Percentiles rank a stretch among this genome's conserved stretches.
These are phyloP conservation scores for Eubucco bourcierii DNA, from an alignment of 2,113 vertebrate species.

Conservation along the genomic window DNA sequence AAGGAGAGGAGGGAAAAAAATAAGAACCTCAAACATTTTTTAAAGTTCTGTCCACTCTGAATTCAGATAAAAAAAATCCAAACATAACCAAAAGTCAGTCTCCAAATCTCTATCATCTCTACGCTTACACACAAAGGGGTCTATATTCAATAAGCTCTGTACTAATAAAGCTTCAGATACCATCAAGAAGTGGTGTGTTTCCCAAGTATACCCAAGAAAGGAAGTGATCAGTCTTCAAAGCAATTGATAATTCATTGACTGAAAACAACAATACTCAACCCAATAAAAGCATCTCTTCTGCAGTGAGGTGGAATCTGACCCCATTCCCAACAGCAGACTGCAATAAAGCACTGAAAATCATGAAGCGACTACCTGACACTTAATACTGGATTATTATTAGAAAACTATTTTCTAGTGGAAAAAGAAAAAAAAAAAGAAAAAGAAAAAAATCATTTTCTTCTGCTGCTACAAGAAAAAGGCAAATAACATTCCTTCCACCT, in stretches of 20 bases:
- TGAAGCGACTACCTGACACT: constrained; percentile 56
- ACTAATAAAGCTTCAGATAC: neutral
- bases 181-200: neutral
- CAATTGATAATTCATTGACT: constrained; percentile 47
- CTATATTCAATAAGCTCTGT: neutral
- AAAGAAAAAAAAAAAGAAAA: neutral
- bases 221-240: constrained; percentile 47
- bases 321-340: constrained; percentile 9
- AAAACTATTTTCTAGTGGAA: constrained; percentile 34
- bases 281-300: constrained; percentile 38
- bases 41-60: neutral
- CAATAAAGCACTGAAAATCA: constrained; percentile 26
- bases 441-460: neutral
- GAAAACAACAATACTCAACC: constrained; percentile 34
- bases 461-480: constrained; percentile 9
- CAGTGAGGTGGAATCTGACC: constrained; percentile 13
- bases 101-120: neutral
- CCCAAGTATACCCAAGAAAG: neutral
- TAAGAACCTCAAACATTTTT: neutral
- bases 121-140: neutral
- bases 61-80: neutral
- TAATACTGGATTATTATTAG: constrained; percentile 49
- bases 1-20: neutral
- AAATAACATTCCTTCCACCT: constrained; percentile 25
- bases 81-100: neutral